phyloP scores from a whole-genome alignment of 2,888 invertebrate species.

The Mellilla xanthometata region DNA sequence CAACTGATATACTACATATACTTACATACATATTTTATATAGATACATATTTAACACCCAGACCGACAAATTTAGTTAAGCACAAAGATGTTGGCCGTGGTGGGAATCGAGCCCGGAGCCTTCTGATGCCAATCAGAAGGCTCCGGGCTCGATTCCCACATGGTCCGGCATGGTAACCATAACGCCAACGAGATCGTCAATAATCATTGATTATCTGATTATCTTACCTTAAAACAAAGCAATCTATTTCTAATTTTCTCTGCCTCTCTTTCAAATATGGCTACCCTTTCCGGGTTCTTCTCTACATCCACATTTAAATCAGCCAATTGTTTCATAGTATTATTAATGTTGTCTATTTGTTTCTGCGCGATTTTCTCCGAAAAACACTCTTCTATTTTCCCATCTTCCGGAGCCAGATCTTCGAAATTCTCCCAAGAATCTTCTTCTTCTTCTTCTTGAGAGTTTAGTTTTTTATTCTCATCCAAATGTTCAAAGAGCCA shows the following conservation, averaged over 20 bases:
- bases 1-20: too few relatives aligned
- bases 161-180: too few relatives aligned
- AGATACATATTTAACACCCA: too few relatives aligned
- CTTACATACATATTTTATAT: too few relatives aligned
- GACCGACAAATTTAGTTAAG: too few relatives aligned
- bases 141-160: too few relatives aligned
- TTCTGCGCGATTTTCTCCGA: conserved; percentile 59
- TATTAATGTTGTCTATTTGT: conserved; percentile 61
- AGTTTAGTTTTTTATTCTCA: neutral
- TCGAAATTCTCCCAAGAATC: conserved; percentile 46
- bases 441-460: conserved; percentile 26
- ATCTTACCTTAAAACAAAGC: conserved; percentile 60
- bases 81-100: too few relatives aligned
- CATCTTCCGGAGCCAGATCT: conserved; percentile 39
- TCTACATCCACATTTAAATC: conserved; percentile 45
- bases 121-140: too few relatives aligned
- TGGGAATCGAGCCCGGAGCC: too few relatives aligned
- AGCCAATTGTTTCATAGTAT: conserved; percentile 52
- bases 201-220: neutral
- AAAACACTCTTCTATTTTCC: conserved; percentile 58
- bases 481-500: conserved; percentile 63
- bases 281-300: conserved; percentile 48
- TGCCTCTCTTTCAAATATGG: conserved; percentile 52
- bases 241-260: conserved; percentile 50
- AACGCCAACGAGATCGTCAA: too few relatives aligned